These are phyloP conservation scores for Leptinotarsa juncta DNA, from an alignment of 2,888 invertebrate species.

Conservation along the genomic window DNA sequence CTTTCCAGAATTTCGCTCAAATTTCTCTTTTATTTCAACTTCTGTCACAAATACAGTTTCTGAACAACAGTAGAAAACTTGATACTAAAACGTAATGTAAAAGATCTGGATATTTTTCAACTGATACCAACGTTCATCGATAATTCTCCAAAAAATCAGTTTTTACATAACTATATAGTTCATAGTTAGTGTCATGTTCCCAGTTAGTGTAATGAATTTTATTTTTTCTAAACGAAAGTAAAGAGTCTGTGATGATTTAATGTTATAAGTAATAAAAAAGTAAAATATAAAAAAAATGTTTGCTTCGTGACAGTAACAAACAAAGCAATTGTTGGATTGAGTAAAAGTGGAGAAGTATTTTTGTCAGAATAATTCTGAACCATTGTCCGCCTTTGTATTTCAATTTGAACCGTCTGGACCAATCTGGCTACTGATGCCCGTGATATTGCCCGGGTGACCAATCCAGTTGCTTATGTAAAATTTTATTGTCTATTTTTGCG, in stretches of 20 bases:
- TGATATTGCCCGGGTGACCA: conserved; percentile 64
- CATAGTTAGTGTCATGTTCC: not conserved
- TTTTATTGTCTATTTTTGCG: conserved; percentile 44
- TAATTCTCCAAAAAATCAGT: not conserved
- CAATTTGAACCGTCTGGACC: conserved; percentile 59
- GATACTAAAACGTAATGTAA: too few species aligned
- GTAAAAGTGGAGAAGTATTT: conserved; percentile 35
- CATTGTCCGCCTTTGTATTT: conserved; percentile 40
- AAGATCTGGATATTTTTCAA: too few species aligned
- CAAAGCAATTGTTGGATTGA: conserved; percentile 36
- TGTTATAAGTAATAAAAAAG: not conserved
- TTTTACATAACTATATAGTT: not conserved
- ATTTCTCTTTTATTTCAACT: too few species aligned
- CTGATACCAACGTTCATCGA: too few species aligned
- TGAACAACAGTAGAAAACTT: too few species aligned
- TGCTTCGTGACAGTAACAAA: conserved; percentile 14
- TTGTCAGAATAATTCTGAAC: conserved; percentile 29
- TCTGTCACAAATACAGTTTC: too few species aligned
- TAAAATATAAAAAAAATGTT: conserved; percentile 12
- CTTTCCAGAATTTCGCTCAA: too few species aligned
- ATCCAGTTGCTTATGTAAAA: conserved; percentile 61
- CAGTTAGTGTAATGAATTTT: not conserved
- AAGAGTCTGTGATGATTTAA: conserved; percentile 10
- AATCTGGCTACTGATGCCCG: conserved; percentile 61
- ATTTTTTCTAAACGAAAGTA: not conserved